Percentiles rank a stretch among this genome's conserved stretches.
These are phyloP conservation scores for Ceratosolen solmsi DNA, from an alignment of 1,140 invertebrate genomes.

Conservation along the genomic window DNA sequence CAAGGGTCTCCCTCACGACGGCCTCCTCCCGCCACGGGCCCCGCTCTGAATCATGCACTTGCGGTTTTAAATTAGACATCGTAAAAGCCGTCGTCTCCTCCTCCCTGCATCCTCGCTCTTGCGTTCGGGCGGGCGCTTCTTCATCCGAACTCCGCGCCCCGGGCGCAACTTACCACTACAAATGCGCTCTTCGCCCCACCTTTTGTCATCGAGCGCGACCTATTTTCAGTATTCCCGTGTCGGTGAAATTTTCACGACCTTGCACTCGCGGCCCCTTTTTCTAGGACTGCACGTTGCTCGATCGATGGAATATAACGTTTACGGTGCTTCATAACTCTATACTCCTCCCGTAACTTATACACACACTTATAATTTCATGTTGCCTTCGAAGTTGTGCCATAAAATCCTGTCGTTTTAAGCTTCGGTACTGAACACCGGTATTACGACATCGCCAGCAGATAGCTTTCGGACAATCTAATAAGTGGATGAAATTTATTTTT, in stretches of 20 bases:
- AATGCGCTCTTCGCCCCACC: too few relatives aligned
- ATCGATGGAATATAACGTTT: not conserved
- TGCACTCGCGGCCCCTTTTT: too few relatives aligned
- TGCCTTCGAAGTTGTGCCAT: not conserved
- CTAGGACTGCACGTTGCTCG: too few relatives aligned
- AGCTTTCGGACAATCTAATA: not conserved
- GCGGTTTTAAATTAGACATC: constrained; percentile 65
- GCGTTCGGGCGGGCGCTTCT: not conserved
- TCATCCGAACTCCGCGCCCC: not conserved
- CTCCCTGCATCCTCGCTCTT: too few relatives aligned
- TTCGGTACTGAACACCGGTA: not conserved
- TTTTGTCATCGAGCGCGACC: too few relatives aligned
- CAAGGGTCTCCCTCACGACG: not conserved
- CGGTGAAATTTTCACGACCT: too few relatives aligned
- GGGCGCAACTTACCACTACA: too few relatives aligned
- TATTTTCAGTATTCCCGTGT: too few relatives aligned
- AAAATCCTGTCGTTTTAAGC: not conserved
- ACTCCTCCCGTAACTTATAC: too few relatives aligned
- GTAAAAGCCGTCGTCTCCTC: constrained; percentile 57
- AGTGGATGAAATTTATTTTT: not conserved
- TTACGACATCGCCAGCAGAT: not conserved
- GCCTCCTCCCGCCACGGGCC: not conserved
- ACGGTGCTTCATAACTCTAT: not conserved
- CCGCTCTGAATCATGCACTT: constrained; percentile 47
- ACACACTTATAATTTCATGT: too few relatives aligned